Evolutionary conservation across 2,113 vertebrate species (phyloP), one percentile per base, ranked within the genome.

Genomic region (Meleagris gallopavo): DNA sequence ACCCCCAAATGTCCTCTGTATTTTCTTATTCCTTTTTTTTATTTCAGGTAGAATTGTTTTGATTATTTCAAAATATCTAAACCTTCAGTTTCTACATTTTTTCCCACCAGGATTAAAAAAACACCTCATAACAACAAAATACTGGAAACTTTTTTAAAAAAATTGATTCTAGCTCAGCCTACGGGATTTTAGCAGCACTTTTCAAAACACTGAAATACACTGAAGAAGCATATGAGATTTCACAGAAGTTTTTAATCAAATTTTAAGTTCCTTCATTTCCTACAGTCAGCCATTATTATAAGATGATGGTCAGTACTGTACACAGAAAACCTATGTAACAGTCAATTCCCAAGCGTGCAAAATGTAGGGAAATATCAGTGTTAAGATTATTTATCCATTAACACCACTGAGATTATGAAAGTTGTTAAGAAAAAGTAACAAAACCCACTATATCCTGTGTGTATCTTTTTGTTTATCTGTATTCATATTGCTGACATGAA

Each of bases 381-480:
- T 14, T 57, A 55, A 48, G 58, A 46, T 83, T 62, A 54, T 13
- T 34, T n/a, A 46, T 48, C 13, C 52, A 57, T 22, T 46, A 62
- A 50, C 69, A 40, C 25, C n/a, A 62, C 19, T 29, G 38, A 71
- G 46, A 52, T 7, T 86, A 34, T 6, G 5, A 7, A 94, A 93
- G 64, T 60, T 78, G 61, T 52, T 74, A 18, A 36, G 45, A 74
- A 71, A 80, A 88, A 16, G 25, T 57, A 58, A 88, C 27, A 94
- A 86, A 94, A 86, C 9, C 21, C 69, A 46, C 64, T 25, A 8
- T 7, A 36, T n/a, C 38, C 57, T 58, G 29, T 58, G 38, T 60
- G 69, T 50, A 89, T 62, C 30, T 74, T 84, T 76, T 65, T 94
- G 78, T 91, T 96, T 96, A 64, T 93, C 91, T 90, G 48, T 81